Evolutionary conservation across 1,140 invertebrate genomes (phyloP), one percentile per base, ranked within the genome.

Genomic region (Gonioctena quinquepunctata): DNA sequence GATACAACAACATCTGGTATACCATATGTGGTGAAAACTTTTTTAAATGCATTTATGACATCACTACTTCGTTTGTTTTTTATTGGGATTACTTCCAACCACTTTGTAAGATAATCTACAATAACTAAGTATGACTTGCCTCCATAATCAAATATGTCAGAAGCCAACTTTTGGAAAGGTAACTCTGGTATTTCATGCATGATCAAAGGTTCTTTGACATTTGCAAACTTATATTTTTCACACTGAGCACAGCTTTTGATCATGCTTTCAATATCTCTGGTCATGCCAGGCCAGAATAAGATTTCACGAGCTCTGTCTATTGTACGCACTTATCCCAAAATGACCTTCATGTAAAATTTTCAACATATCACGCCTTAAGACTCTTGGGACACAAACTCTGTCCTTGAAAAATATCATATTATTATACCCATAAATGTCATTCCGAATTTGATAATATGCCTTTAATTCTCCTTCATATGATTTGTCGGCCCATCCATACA

Each of bases 271-370:
- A 86, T 82, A 52, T 86, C 76, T 56, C 72, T 75, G 26, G 69
- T 73, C 66, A 86, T 83, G n/a, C 74, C 74, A 18, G 83, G 84
- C 83, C 84, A 86, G 54, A 72, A 75, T 11, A 72, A 64, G 2
- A 66, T 60, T 66, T 66, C 13, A 62, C 69, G 66, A 28, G 70
- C 72, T 54, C 59, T 74, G 22, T 25, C n/a, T 52, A 72, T 74
- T 7, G 22, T 52, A 59, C 72, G 74, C n/a, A 27, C 66, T 68
- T 42, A 76, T 70, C 11, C 70, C 70, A 33, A 70, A 52, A 69
- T 76, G 63, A 4, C 59, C 65, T 66, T 68, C 57, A 67, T 72
- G 75, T 16, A 75, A 18, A 21, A 48, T 42, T 56, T 62, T 52
- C 13, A 76, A 25, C 54, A 68, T 71, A 33, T 64, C 26, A 19